These are phyloP conservation scores for Trachemys scripta DNA, from an alignment of 2,113 vertebrate species.

Conservation along the genomic window DNA sequence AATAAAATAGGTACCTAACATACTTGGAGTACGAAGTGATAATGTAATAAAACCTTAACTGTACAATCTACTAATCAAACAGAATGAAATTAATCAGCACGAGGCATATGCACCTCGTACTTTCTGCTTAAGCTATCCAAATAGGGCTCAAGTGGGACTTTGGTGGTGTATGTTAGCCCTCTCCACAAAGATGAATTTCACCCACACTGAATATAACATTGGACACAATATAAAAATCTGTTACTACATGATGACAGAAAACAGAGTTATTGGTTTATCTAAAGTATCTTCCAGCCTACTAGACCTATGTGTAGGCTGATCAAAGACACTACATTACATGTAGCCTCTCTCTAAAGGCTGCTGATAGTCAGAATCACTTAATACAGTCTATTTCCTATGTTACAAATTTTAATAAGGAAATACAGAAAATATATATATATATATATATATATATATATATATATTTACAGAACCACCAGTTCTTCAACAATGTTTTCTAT, in stretches of 20 bases:
- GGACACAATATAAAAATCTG: not conserved
- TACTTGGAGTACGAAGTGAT: not conserved
- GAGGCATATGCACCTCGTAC: not conserved
- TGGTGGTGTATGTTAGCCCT: not conserved
- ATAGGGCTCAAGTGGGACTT: not conserved
- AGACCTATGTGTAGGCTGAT: not conserved
- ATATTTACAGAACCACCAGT: not conserved
- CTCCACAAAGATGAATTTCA: not conserved
- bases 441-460: not conserved
- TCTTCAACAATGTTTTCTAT: not conserved
- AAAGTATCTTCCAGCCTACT: not conserved
- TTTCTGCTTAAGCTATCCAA: not conserved
- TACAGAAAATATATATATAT: not conserved
- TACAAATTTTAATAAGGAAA: not conserved
- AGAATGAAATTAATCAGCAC: not conserved
- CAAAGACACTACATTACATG: not conserved
- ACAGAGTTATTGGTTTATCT: not conserved
- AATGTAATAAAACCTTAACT: not conserved
- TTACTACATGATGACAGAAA: not conserved
- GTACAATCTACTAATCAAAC: not conserved
- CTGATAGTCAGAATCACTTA: not conserved
- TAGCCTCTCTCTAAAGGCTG: not conserved
- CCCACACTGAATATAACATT: not conserved
- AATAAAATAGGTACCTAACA: not conserved
- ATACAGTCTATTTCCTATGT: not conserved